Evolutionary conservation across 2,113 vertebrate genomes (phyloP), one percentile per base, ranked within the genome.

Genomic region (Rana temporaria): DNA sequence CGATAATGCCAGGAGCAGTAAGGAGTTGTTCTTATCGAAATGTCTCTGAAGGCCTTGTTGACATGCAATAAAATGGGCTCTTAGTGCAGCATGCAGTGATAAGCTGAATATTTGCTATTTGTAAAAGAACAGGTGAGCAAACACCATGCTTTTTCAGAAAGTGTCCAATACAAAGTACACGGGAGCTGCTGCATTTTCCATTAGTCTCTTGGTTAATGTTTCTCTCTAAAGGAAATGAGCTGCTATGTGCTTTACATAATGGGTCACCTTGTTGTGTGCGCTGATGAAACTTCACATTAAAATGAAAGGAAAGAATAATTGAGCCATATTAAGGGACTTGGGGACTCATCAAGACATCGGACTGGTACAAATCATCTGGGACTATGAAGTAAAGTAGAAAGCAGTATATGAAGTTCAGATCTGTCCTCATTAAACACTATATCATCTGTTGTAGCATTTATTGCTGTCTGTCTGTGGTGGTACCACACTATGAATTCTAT

Each of bases 191-290:
- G 84, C 34, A 52, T 65, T 63, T 79, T 81, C 55, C 67, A 72
- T 67, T 52, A 79, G 65, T 67, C 78, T 26, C 88, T 38, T 65
- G 22, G 72, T 74, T 71, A 74, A 63, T 86, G 85, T 84, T 65
- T 81, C 86, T 84, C 60, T 75, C 63, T 20, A 57, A 84, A 87
- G 87, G 71, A 32, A 68, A 42, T 80, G 82, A 86, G 42, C 52
- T 90, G 73, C 32, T 60, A 85, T 86, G 72, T 77, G 53, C 55
- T 20, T 72, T 84, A 6, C 26, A 22, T 38, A 17, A 2, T 85
- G 68, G 84, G 64, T 26, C 4, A 56, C 57, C 55, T 69, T 85
- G 84, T 75, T 62, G 17, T 70, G 32, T 71, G 24, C 68, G 68
- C 80, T 78, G 22, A 2, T 84, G 24, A 79, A 87, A 80, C 53